Conservation (phyloP, 2,888 invertebrate genomes). For the Aricia artaxerxes region DNA sequence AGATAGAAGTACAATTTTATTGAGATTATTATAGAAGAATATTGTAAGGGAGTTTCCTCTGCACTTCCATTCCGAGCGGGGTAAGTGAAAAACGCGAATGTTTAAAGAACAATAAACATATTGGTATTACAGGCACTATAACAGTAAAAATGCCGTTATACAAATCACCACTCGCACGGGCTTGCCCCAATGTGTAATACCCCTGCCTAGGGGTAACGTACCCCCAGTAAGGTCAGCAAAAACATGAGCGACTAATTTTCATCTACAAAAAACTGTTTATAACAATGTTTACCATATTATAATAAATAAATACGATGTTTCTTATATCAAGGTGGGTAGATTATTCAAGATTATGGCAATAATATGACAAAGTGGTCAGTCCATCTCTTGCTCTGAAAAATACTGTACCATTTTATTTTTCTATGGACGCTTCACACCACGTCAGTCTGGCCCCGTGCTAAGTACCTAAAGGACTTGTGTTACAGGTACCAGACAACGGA, state of each 20-base stretch:
- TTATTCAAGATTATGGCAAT: too few relatives aligned
- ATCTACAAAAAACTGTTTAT: background rate
- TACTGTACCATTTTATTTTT: too few relatives aligned
- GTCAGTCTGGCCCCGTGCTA: too few relatives aligned
- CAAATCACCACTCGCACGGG: slow-evolving; percentile 39
- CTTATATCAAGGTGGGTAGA: too few relatives aligned
- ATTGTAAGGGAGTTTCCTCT: background rate
- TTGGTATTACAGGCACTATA: slow-evolving; percentile 39
- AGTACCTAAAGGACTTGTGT: too few relatives aligned
- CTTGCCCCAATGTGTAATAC: slow-evolving; percentile 32
- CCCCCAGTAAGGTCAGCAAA: background rate
- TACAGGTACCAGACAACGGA: too few relatives aligned
- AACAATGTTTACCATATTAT: too few relatives aligned
- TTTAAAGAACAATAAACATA: slow-evolving; percentile 41
- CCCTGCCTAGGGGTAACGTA: slow-evolving; percentile 25
- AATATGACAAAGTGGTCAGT: too few relatives aligned
- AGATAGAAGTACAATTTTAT: background rate
- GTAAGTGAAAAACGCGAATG: slow-evolving; percentile 28
- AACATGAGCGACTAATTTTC: background rate
- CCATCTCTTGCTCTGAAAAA: too few relatives aligned
- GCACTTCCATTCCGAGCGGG: background rate
- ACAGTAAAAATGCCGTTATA: slow-evolving; percentile 41
- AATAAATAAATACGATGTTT: too few relatives aligned
- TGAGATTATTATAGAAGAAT: background rate
- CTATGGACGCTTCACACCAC: too few relatives aligned